These are phyloP conservation scores for Helogale parvula DNA, from an alignment of 2,113 vertebrate genomes.

Conservation along the genomic window DNA sequence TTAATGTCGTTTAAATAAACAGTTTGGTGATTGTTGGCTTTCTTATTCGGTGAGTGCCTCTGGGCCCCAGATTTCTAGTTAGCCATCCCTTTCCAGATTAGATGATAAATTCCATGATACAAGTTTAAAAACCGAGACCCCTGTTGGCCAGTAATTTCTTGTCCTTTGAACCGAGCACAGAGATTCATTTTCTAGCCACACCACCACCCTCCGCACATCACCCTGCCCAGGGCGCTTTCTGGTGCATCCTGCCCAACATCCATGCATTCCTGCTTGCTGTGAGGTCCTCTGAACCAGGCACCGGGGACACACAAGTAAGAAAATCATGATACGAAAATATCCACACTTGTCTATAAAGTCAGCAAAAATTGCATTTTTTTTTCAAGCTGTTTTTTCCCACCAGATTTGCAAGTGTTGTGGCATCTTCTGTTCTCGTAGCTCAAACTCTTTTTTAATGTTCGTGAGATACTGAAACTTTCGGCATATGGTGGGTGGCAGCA, in stretches of 20 bases:
- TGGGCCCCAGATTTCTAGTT: background rate
- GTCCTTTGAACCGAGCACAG: background rate
- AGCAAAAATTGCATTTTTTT: background rate
- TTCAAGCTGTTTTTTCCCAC: background rate
- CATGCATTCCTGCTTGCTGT: background rate
- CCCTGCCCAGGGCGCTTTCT: background rate
- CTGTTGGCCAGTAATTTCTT: background rate
- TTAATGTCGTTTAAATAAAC: constrained; percentile 85
- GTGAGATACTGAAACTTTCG: background rate
- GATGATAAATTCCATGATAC: background rate
- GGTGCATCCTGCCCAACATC: background rate
- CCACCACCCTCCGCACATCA: background rate
- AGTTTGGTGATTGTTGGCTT: background rate
- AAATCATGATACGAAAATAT: background rate
- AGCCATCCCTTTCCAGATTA: background rate
- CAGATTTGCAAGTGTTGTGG: background rate
- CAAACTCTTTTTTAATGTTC: background rate
- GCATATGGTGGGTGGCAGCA: background rate
- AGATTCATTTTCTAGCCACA: background rate
- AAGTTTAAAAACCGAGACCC: background rate
- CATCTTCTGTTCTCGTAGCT: background rate
- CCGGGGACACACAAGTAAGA: background rate
- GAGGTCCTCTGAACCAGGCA: background rate
- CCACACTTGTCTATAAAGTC: background rate
- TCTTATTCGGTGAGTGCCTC: background rate